phyloP scores from a whole-genome alignment of 2,797 vertebrate genomes.

The Remorina albescens region DNA sequence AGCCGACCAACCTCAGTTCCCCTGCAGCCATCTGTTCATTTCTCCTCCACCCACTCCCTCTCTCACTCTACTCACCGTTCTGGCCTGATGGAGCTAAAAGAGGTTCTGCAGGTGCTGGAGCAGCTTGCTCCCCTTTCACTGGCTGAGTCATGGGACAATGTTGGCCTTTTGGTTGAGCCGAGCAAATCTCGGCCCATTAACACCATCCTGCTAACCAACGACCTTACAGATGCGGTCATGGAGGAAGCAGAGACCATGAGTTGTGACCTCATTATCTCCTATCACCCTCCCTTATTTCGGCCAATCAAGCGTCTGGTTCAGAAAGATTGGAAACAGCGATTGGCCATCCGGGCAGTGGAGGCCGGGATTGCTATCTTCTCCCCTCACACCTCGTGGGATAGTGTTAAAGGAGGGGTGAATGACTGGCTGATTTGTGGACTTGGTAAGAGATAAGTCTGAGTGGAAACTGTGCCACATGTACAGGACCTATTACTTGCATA shows the following conservation, averaged over 20 bases:
- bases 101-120: constrained; percentile 87
- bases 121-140: constrained; percentile 90
- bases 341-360: constrained; percentile 90
- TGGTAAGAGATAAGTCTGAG: constrained; percentile 83
- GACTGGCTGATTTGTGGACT: constrained; percentile 92
- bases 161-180: constrained; percentile 94
- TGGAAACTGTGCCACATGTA: constrained; percentile 33
- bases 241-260: constrained; percentile 86
- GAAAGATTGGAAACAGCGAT: constrained; percentile 92
- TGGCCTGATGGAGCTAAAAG: constrained; percentile 85
- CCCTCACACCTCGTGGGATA: constrained; percentile 94
- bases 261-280: constrained; percentile 91
- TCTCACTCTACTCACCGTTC: constrained; percentile 13
- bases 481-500: constrained; percentile 27
- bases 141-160: constrained; percentile 96
- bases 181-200: constrained; percentile 85
- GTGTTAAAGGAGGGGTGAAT: constrained; percentile 90
- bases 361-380: constrained; percentile 91
- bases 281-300: constrained; percentile 93
- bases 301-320: constrained; percentile 89
- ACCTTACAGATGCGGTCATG: constrained; percentile 92
- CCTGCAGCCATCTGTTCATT: neutral
- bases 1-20: constrained; percentile 1
- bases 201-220: constrained; percentile 92
- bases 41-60: constrained; percentile 5